Conservation (phyloP, 2,797 vertebrate genomes). For the Lacerta bilineata region DNA sequence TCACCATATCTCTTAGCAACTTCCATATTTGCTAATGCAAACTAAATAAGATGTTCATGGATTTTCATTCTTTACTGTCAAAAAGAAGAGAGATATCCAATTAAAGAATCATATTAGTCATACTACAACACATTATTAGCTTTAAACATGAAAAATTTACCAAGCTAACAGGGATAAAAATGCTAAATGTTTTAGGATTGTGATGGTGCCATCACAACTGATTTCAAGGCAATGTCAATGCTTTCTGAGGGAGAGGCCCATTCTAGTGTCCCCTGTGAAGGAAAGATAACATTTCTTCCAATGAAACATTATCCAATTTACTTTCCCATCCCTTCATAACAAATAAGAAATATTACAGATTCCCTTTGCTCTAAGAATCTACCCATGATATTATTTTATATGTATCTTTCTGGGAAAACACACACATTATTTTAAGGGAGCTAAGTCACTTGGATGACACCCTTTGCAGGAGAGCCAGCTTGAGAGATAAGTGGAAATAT, state of each 20-base stretch:
- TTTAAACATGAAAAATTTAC: slow-evolving; percentile 62
- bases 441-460: slow-evolving; percentile 12
- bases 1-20: not conserved
- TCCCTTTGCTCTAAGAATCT: not conserved
- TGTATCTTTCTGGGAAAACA: not conserved
- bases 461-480: slow-evolving; percentile 14
- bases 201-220: slow-evolving; percentile 15
- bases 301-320: slow-evolving; percentile 23
- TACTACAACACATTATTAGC: slow-evolving; percentile 58
- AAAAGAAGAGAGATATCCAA: slow-evolving; percentile 53
- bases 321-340: slow-evolving; percentile 15
- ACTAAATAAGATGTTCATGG: slow-evolving; percentile 49
- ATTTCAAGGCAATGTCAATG: slow-evolving; percentile 13
- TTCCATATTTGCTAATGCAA: slow-evolving; percentile 49
- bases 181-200: slow-evolving; percentile 50
- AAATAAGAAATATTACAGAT: slow-evolving; percentile 20
- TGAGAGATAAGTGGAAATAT: slow-evolving; percentile 39
- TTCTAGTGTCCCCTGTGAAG: slow-evolving; percentile 19
- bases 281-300: slow-evolving; percentile 29
- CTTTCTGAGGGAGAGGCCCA: not conserved
- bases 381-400: not conserved
- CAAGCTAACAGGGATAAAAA: slow-evolving; percentile 55
- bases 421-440: not conserved
- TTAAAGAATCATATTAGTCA: slow-evolving; percentile 56
- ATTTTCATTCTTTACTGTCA: slow-evolving; percentile 53